These are phyloP conservation scores for Drosophila formosana DNA, from an alignment of 2,888 invertebrate genomes.

Conservation along the genomic window DNA sequence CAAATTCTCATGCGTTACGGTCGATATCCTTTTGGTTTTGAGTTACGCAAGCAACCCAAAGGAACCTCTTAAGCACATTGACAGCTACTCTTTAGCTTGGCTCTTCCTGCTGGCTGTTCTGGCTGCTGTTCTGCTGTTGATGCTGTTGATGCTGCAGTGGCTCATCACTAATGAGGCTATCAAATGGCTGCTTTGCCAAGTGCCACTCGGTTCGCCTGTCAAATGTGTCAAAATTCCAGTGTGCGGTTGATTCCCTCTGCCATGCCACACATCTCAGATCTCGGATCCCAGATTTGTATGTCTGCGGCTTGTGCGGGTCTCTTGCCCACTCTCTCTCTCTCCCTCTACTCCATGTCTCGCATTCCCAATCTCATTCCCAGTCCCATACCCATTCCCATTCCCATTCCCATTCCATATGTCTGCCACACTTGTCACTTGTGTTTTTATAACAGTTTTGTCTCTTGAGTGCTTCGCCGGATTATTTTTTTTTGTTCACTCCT, in stretches of 20 bases:
- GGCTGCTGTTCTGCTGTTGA: conserved; percentile 19
- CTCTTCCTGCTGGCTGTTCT: conserved; percentile 17
- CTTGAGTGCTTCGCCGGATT: conserved; percentile 52
- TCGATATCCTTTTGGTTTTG: conserved; percentile 80
- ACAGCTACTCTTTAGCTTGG: conserved; percentile 62
- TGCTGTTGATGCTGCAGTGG: conserved; percentile 60
- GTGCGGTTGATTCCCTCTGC: conserved; percentile 49
- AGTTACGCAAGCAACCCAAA: conserved; percentile 66
- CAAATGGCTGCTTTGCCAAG: conserved; percentile 77
- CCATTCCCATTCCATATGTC: conserved; percentile 65
- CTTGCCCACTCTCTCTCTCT: not conserved
- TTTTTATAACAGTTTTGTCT: conserved; percentile 73
- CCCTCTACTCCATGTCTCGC: not conserved
- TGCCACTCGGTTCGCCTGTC: conserved; percentile 66
- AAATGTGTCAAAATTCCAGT: conserved; percentile 76
- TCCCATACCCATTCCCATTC: not conserved
- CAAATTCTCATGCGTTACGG: conserved; percentile 71
- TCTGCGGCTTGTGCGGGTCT: conserved; percentile 52
- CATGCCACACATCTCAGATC: conserved; percentile 36
- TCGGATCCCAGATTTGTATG: conserved; percentile 50
- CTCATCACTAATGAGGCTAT: conserved; percentile 78
- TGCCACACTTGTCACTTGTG: conserved; percentile 81
- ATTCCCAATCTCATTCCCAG: conserved; percentile 6
- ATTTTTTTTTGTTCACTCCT: conserved; percentile 14
- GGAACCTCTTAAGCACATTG: conserved; percentile 68